Evolutionary conservation across 2,113 vertebrate genomes (phyloP), one percentile per base, ranked within the genome.

Genomic region (Pimephales promelas): DNA sequence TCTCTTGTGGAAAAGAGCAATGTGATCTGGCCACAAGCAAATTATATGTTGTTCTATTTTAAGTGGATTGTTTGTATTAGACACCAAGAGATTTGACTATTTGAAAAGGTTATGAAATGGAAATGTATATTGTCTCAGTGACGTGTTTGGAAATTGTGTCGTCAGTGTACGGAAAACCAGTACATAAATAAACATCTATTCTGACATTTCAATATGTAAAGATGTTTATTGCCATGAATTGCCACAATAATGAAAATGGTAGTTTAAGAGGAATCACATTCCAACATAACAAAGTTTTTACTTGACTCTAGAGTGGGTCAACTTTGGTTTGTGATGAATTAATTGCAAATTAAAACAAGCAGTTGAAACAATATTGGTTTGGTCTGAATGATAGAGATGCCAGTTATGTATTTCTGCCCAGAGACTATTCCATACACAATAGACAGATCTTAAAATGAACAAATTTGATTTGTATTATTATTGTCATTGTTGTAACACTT

Each of bases 61-160:
- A 43, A 43, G n/a, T 61, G 13, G 22, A 24, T 59, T n/a, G n/a
- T 78, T 61, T 61, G 56, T 76, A n/a, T 57, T 76, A 76, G 18
- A 54, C 52, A 54, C 18, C 52, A 22, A 54, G 7, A 54, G 52
- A 52, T 52, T 16, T 18, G 49, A 54, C 18, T 20, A 18, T 52
- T 47, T 47, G 11, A 28, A 26, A n/a, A 26, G 5, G 43, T 49
- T 8, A 47, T 73, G 43, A 24, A 47, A 47, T 49, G 7, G 34
- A 77, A 40, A 24, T 59, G 22, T 77, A 24, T 43, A 18, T 54
- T 2, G 24, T 34, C 9, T 18, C 5, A 14, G 49, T n/a, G 2
- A 22, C 6, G 14, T 59, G n/a, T 59, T 59, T 77, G 34, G 8
- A 76, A 49, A 54, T 56, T 5, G n/a, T 36, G 49, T 3, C 3